Percentiles rank a stretch among this genome's conserved stretches.
Evolutionary conservation across 2,113 vertebrate genomes (phyloP).

Genomic region (Sula dactylatra): DNA sequence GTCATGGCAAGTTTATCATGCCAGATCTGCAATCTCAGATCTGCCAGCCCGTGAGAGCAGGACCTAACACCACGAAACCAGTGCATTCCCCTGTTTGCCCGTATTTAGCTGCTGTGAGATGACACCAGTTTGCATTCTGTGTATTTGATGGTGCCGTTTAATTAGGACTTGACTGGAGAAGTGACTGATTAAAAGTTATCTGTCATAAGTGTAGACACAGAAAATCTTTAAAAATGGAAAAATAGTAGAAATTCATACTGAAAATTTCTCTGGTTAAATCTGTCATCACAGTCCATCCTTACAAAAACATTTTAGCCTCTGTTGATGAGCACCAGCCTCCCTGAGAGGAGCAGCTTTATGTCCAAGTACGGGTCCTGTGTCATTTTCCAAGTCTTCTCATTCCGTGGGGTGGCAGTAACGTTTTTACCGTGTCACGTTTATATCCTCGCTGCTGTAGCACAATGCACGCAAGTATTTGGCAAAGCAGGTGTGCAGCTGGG

Average conservation of each 20-base stretch:
- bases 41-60: background rate
- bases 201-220: background rate
- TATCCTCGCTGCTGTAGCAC: background rate
- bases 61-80: background rate
- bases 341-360: background rate
- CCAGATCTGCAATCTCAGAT: background rate
- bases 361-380: fast-evolving
- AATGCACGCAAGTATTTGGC: background rate
- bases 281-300: background rate
- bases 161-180: background rate
- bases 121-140: background rate
- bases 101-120: background rate
- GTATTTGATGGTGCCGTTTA: background rate
- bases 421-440: background rate
- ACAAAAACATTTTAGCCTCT: background rate
- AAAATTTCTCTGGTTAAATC: background rate
- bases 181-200: background rate
- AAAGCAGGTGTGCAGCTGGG: background rate
- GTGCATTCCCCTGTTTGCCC: background rate
- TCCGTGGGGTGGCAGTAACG: fast-evolving
- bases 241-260: background rate
- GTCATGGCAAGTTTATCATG: background rate
- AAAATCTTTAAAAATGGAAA: background rate
- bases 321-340: background rate
- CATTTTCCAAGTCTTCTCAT: background rate